These are phyloP conservation scores for Anisognathus igniventris DNA, from an alignment of 2,797 vertebrate species.

Conservation along the genomic window DNA sequence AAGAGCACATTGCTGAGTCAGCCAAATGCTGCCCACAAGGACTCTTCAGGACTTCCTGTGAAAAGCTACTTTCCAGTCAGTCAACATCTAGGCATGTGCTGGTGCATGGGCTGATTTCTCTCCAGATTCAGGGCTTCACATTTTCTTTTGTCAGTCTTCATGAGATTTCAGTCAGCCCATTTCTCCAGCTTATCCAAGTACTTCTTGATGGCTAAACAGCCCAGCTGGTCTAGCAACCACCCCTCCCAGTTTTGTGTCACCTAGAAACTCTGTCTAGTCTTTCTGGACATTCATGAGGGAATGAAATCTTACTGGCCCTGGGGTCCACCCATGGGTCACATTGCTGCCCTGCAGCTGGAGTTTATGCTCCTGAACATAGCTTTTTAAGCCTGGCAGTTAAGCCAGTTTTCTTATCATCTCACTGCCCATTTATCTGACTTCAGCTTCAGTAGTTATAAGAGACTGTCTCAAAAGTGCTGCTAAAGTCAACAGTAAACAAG, in stretches of 20 bases:
- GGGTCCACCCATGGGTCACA: not conserved
- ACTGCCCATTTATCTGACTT: not conserved
- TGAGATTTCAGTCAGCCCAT: not conserved
- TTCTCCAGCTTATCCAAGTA: not conserved
- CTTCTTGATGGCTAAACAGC: not conserved
- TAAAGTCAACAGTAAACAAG: not conserved
- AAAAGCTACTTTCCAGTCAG: not conserved
- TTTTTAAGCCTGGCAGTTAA: not conserved
- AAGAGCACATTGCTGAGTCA: not conserved
- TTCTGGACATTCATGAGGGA: not conserved
- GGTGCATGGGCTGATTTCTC: not conserved
- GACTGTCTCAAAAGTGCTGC: not conserved
- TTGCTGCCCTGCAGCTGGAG: not conserved
- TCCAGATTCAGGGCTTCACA: not conserved
- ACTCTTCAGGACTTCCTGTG: not conserved
- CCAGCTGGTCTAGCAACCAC: too few relatives aligned
- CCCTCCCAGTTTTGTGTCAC: not conserved
- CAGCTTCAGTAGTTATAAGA: not conserved
- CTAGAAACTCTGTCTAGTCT: not conserved
- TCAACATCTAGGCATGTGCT: not conserved
- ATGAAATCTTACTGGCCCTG: not conserved
- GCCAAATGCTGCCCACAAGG: not conserved
- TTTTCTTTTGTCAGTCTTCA: not conserved
- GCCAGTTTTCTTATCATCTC: accelerated
- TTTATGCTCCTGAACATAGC: not conserved